Percentiles rank a stretch among this genome's conserved stretches.
Conservation (phyloP, 2,888 invertebrate genomes). For the Drosophila kambysellisi region DNA sequence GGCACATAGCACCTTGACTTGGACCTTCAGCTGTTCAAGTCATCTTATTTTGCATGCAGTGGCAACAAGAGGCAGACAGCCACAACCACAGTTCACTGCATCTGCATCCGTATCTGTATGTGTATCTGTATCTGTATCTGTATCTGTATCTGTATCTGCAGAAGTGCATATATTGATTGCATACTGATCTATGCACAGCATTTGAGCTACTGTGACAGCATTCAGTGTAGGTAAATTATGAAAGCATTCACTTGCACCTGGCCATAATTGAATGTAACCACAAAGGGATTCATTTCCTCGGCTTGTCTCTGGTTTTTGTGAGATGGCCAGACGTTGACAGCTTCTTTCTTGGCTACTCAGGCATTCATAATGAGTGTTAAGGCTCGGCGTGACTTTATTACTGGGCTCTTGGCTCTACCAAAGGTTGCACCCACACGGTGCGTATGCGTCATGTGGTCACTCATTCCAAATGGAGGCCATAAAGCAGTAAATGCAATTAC, state of each 20-base stretch:
- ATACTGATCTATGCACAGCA: slow-evolving; percentile 2
- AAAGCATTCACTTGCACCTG: slow-evolving; percentile 40
- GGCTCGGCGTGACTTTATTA: slow-evolving; percentile 16
- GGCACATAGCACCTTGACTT: slow-evolving; percentile 32
- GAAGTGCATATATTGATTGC: slow-evolving; percentile 45
- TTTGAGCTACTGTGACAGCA: slow-evolving; percentile 13
- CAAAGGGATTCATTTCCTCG: slow-evolving; percentile 42
- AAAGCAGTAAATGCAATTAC: slow-evolving; percentile 66
- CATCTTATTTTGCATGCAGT: slow-evolving; percentile 44
- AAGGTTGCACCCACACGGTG: neutral
- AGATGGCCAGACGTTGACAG: slow-evolving; percentile 7
- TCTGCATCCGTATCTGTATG: neutral
- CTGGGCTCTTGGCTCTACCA: neutral
- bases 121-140: neutral
- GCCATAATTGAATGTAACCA: slow-evolving; percentile 66
- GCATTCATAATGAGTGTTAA: slow-evolving; percentile 41
- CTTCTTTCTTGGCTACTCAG: slow-evolving; percentile 36
- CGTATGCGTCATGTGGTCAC: slow-evolving; percentile 32
- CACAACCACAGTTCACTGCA: slow-evolving; percentile 24
- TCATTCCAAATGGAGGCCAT: slow-evolving; percentile 18
- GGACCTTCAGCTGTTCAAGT: slow-evolving; percentile 19
- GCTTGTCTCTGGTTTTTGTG: neutral
- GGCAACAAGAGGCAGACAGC: slow-evolving; percentile 28
- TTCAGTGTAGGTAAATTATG: slow-evolving; percentile 52
- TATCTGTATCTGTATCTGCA: slow-evolving; percentile 6